Percentiles rank a stretch among this genome's conserved stretches.
These are phyloP conservation scores for Sterna hirundo DNA, from an alignment of 2,113 vertebrate species.

Conservation along the genomic window DNA sequence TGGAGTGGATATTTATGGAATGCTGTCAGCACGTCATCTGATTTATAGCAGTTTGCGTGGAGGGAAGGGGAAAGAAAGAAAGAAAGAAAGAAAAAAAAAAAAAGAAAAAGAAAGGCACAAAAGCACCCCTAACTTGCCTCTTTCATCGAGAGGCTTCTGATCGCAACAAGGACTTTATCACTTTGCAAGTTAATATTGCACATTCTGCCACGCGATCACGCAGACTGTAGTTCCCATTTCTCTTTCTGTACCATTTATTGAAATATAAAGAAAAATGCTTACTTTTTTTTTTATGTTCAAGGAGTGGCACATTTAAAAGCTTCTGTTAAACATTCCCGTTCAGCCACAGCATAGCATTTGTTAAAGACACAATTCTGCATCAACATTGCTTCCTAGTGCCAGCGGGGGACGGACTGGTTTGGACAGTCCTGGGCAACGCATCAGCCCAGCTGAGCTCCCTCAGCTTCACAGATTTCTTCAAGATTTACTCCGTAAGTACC, in stretches of 20 bases:
- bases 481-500: not conserved
- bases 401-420: not conserved
- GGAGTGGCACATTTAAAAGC: not conserved
- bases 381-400: not conserved
- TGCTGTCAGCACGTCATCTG: not conserved
- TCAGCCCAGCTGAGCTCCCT: not conserved
- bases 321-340: not conserved
- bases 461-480: not conserved
- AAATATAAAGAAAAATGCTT: not conserved
- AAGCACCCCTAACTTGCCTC: not conserved
- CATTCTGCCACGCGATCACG: accelerated
- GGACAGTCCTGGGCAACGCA: accelerated
- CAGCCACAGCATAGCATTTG: not conserved
- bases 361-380: not conserved
- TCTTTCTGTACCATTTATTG: not conserved
- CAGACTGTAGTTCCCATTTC: not conserved
- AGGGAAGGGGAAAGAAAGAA: not conserved
- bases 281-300: not conserved
- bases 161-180: not conserved
- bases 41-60: not conserved
- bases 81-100: not conserved
- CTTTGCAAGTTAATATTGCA: not conserved
- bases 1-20: not conserved
- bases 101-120: not conserved
- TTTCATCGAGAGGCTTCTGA: not conserved